Evolutionary conservation across 2,113 vertebrate species (phyloP).

Genomic region (Melanotaenia duboulayi): DNA sequence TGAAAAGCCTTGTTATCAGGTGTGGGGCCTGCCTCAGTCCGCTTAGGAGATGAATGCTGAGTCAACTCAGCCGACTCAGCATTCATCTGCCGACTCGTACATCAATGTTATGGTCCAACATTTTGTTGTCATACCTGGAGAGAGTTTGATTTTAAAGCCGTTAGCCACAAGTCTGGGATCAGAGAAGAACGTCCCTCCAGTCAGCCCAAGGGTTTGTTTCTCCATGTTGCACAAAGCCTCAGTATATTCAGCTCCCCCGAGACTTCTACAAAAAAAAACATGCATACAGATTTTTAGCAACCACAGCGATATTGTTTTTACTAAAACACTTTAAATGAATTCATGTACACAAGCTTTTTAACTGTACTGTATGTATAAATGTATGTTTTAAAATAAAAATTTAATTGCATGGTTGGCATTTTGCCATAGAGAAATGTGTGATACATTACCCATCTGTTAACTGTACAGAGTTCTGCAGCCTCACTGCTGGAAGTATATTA

Average conservation of each 20-base stretch:
- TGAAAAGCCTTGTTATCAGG: constrained; percentile 18
- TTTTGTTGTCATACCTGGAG: constrained; percentile 84
- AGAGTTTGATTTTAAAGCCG: constrained; percentile 90
- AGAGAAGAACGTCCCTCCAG: constrained; percentile 82
- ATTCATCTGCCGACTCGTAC: background rate
- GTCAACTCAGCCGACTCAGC: too few species aligned
- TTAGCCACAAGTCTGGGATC: constrained; percentile 92
- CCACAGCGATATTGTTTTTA: background rate
- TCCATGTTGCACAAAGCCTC: constrained; percentile 87
- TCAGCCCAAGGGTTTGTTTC: constrained; percentile 76
- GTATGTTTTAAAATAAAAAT: too few species aligned
- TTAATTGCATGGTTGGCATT: background rate
- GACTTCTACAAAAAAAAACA: constrained; percentile 79
- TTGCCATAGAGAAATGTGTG: constrained; percentile 39
- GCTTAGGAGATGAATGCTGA: too few species aligned
- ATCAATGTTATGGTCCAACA: background rate
- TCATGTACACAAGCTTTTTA: background rate
- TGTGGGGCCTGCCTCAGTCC: too few species aligned
- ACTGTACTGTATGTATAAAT: background rate
- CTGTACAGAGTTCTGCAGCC: constrained; percentile 86
- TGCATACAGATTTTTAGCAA: constrained; percentile 5
- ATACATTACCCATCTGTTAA: constrained; percentile 91
- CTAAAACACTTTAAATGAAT: background rate
- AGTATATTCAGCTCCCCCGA: constrained; percentile 86
- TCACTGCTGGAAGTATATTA: constrained; percentile 88